These are phyloP conservation scores for Physella acuta DNA, from an alignment of 1,140 invertebrate genomes.

Conservation along the genomic window DNA sequence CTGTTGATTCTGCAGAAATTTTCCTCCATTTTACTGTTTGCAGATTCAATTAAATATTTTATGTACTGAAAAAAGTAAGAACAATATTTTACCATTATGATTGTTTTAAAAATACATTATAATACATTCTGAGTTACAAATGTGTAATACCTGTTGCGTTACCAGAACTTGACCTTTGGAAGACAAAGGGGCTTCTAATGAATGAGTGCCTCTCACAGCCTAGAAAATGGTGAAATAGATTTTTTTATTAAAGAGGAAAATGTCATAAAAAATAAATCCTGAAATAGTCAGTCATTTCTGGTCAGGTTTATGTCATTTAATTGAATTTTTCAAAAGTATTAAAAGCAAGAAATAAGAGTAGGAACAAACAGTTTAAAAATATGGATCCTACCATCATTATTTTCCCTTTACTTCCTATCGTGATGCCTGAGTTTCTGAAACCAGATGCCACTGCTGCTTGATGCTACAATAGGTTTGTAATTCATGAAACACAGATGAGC, in stretches of 20 bases:
- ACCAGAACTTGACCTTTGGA: conserved; percentile 52
- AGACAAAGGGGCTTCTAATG: conserved; percentile 61
- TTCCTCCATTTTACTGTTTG: conserved; percentile 51
- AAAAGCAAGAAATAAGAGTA: no score
- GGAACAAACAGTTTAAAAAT: no score
- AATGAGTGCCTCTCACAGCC: conserved; percentile 61
- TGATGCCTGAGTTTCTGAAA: conserved; percentile 65
- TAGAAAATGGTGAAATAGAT: no score
- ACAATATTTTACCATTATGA: conserved; percentile 9
- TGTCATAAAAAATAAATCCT: no score
- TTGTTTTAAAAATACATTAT: conserved; percentile 4
- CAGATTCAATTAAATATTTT: conserved; percentile 37
- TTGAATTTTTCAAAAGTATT: no score
- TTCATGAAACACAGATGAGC: conserved; percentile 10
- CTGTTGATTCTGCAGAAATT: conserved; percentile 48
- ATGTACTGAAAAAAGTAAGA: conserved; percentile 46
- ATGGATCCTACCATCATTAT: conserved; percentile 61
- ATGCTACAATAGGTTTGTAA: conserved; percentile 51
- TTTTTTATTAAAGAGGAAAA: no score
- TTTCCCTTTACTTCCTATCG: conserved; percentile 62
- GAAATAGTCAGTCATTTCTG: no score
- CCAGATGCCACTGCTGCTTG: conserved; percentile 61
- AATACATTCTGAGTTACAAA: neutral
- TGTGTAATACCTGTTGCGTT: conserved; percentile 46
- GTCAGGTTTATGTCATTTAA: no score